Evolutionary conservation across 2,888 invertebrate genomes (phyloP).

Genomic region (Caenorhabditis plicata): DNA sequence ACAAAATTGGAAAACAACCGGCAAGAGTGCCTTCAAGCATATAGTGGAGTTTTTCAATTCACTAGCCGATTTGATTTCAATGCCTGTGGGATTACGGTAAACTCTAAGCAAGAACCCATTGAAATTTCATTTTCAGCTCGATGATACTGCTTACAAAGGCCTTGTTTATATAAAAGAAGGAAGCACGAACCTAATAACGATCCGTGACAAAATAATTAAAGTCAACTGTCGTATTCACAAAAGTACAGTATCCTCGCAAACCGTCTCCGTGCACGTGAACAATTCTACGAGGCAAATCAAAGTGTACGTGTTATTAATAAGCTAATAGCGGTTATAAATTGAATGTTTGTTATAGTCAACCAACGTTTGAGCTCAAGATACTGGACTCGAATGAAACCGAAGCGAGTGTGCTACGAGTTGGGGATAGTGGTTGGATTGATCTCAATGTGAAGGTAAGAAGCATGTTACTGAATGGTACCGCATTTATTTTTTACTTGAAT

Average conservation of each 20-base stretch:
- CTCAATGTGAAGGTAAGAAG: conserved; percentile 11
- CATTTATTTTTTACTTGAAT: too few species aligned
- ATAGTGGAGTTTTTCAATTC: conserved; percentile 38
- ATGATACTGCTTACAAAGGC: conserved; percentile 20
- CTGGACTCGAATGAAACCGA: conserved; percentile 16
- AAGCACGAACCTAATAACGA: conserved; percentile 53
- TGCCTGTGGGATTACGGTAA: conserved; percentile 45
- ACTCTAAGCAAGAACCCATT: conserved; percentile 2
- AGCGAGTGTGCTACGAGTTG: conserved; percentile 24
- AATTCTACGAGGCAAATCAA: too few species aligned
- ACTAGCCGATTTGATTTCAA: conserved; percentile 46
- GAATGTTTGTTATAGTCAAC: conserved; percentile 3
- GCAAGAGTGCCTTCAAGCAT: conserved; percentile 34
- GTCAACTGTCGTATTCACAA: conserved; percentile 36
- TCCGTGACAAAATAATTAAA: conserved; percentile 55
- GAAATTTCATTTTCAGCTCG: conserved; percentile 6
- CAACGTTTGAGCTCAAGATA: conserved; percentile 22
- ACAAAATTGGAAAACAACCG: conserved; percentile 44
- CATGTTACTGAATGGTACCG: too few species aligned
- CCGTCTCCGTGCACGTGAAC: conserved; percentile 33
- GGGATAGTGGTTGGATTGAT: conserved; percentile 35
- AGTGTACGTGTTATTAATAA: too few species aligned
- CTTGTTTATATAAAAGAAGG: conserved; percentile 54
- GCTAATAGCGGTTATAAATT: too few species aligned
- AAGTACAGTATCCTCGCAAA: conserved; percentile 10